Base-by-base conservation (phyloP, 2,113 vertebrate species). In the Urocitellus parryii region DNA sequence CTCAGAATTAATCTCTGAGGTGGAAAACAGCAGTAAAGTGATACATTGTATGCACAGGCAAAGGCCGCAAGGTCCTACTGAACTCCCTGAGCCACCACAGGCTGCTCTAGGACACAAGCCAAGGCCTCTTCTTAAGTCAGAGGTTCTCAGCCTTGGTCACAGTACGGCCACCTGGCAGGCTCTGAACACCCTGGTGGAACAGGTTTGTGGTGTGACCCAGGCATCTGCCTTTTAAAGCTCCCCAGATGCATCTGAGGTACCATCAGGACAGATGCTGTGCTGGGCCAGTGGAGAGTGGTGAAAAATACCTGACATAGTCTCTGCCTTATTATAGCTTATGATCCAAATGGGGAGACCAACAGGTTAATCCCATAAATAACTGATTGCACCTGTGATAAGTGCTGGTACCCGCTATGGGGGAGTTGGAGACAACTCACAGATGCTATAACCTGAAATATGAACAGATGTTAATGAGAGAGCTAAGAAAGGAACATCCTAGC, bases 41-140 rank as follows among this genome's bases (percentile, higher is more conserved):
- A 68, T 92, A 96, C 96, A 95, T 92, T 96, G 77, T 97, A 83
- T 74, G 39, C 5, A 32, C 48, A 24, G 70, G 86, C 48, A 25
- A 34, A 72, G 70, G 74, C 88, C 83, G 42, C 76, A n/a, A 63
- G 90, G 80, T 53, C 92, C 79, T n/a, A 1, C 42, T 32, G 53
- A 53, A 67, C 68, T 78, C 77, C 20, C 53, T 5, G 51, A 27
- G 78, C 77, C 27, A 20, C 72, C 24, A 32, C 12, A 37, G 39
- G 58, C 51, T 39, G 39, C 56, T 68, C 8, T 18, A 18, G 79
- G 42, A 42, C 24, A 0, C 25, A 25, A 72, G 20, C 83, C 70
- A 61, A 4, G 11, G 61, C 70, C 53, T 87, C 77, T 68, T 56
- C 74, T 87, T 8, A 56, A 80, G 78, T 58, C 25, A 14, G 76